Base-by-base conservation (phyloP, 2,797 vertebrate genomes). In the Sebastes aleutianus region DNA sequence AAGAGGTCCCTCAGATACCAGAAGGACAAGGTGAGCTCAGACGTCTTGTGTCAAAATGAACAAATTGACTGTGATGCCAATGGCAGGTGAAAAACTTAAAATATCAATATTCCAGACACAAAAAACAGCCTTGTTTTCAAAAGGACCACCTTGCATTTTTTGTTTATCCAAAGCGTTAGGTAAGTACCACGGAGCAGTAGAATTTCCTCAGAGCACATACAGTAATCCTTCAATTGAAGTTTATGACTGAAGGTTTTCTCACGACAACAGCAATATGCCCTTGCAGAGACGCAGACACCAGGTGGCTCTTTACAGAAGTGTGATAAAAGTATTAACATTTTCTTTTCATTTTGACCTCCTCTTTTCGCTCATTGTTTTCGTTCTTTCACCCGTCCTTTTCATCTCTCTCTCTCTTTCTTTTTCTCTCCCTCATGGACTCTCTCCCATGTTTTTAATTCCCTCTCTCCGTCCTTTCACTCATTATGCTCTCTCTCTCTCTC, bases 1-100 rank as follows among this genome's bases (percentile, higher is more conserved):
- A 94, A 74, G 97, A 99, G 4, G 96, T 98, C 47, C 97, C 98
- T 20, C 92, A 92, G 85, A 98, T 99, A 85, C 96, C 97, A 3
- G 90, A 96, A 85, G 97, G 97, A 66, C 97, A 97, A 95, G 98
- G 98, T 98, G 84, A 96, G 92, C 47, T 59, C 36, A 31, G 18
- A 58, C 16, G 27, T 70, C 34, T 14, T 2, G n/a, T 57, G 8
- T 62, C 10, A 69, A 69, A 69, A 47, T 16, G 67, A 36, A 70
- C 1, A 8, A 27, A 83, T 29, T 20, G 8, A 50, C 62, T 24
- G 11, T 20, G 64, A 67, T 31, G 56, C 12, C 29, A 80, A 9
- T 8, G 6, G 70, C 56, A 24, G 26, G 18, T 61, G 16, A 53
- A 85, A 85, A 50, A 20, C 16, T 56, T 43, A 3, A 34, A 39